These are phyloP conservation scores for Pedicia rivosa DNA, from an alignment of 2,888 invertebrate genomes.

Conservation along the genomic window DNA sequence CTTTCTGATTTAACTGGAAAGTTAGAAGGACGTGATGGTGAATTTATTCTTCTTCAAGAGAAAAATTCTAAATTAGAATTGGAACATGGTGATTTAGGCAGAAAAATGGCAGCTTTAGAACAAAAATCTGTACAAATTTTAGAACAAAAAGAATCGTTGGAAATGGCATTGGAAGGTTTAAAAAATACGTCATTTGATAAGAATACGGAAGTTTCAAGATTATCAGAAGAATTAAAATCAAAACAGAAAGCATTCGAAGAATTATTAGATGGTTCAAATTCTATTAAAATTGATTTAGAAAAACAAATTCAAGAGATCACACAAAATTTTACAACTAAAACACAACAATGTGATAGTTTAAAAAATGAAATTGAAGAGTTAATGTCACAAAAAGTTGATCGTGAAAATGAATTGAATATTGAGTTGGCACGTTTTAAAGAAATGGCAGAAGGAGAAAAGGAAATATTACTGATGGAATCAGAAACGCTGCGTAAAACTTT, in stretches of 20 bases:
- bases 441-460: slow-evolving; percentile 3
- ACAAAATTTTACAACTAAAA: slow-evolving; percentile 28
- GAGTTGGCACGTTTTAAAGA: slow-evolving; percentile 9
- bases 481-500: neutral
- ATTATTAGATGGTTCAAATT: slow-evolving; percentile 32
- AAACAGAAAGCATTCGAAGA: slow-evolving; percentile 40
- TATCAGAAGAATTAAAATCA: slow-evolving; percentile 37
- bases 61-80: slow-evolving; percentile 33
- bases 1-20: slow-evolving; percentile 15
- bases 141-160: slow-evolving; percentile 39
- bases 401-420: slow-evolving; percentile 11
- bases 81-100: slow-evolving; percentile 38
- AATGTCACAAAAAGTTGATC: slow-evolving; percentile 24
- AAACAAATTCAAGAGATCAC: slow-evolving; percentile 28
- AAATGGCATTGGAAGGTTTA: slow-evolving; percentile 40
- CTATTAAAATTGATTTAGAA: slow-evolving; percentile 29
- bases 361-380: slow-evolving; percentile 3
- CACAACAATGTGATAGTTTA: slow-evolving; percentile 28
- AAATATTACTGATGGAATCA: neutral
- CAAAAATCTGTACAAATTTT: slow-evolving; percentile 40
- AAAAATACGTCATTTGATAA: slow-evolving; percentile 43
- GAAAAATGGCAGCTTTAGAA: slow-evolving; percentile 36
- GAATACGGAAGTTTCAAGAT: slow-evolving; percentile 37
- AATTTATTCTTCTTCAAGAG: slow-evolving; percentile 28
- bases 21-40: slow-evolving; percentile 6